These are phyloP conservation scores for Rhagonycha fulva DNA, from an alignment of 2,888 invertebrate species.

Conservation along the genomic window DNA sequence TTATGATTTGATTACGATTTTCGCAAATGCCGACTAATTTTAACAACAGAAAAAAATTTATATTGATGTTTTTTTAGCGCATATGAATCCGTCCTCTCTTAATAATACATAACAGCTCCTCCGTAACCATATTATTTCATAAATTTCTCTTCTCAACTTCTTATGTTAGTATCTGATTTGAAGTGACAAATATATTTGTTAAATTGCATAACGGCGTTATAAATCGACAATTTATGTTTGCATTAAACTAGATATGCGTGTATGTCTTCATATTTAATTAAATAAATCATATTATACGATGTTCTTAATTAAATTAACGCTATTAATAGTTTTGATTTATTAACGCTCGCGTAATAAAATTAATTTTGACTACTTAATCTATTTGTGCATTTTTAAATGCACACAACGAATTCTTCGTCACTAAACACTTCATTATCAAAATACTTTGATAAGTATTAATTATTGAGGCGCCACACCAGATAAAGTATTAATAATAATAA, in stretches of 20 bases:
- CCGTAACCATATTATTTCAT: neutral
- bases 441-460: neutral
- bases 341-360: neutral
- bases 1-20: no score
- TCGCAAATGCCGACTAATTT: no score
- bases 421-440: neutral
- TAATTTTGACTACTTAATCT: neutral
- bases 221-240: neutral
- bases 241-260: neutral
- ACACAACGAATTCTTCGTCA: neutral
- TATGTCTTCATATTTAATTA: neutral
- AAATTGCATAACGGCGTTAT: conserved; percentile 3
- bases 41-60: no score
- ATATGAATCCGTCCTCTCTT: no score
- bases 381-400: neutral
- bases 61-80: no score
- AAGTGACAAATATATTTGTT: conserved; percentile 25
- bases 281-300: neutral
- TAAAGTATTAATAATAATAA: neutral
- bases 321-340: neutral
- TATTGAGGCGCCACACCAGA: neutral
- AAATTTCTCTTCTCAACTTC: neutral
- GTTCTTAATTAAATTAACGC: neutral
- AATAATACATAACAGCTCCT: neutral
- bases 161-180: conserved; percentile 17